Evolutionary conservation across 2,888 invertebrate species (phyloP), one percentile per base, ranked within the genome.

Genomic region (Gari tellinella): DNA sequence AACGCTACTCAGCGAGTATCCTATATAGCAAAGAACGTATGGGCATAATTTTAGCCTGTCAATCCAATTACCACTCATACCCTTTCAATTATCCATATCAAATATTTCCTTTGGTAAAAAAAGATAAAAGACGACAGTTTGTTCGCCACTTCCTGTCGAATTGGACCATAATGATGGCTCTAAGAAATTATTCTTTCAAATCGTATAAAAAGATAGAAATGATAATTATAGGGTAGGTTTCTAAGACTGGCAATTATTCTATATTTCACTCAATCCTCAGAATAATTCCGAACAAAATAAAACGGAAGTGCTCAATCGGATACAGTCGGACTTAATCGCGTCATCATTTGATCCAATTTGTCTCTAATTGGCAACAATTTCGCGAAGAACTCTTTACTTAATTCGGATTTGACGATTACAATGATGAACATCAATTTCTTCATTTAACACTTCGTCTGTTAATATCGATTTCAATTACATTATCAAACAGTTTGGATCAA

Each of bases 121-220:
- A 57, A 40, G 52, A 23, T 31, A 41, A 31, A 62, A 52, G 38
- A 46, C 64, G 37, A 46, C 46, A 64, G 26, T 64, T 64, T 45
- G 46, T 53, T 40, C 62, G 51, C 63, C 56, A 68, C 67, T 76
- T 72, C 72, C 72, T 76, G 76, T 61, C 76, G 64, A 67, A 76
- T 76, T 76, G 60, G 41, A 37, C 15, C 38, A 15, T 67, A 76
- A 76, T 76, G 67, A 67, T 51, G 48, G 63, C 57, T 52, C 56
- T 67, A 64, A 72, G 61, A 57, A 60, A 76, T 76, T 72, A 72
- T 63, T 56, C 66, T 56, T 51, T 76, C 76, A 67, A 58, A 41
- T 67, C 76, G 56, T 23, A 76, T 72, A 76, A 72, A 72, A 61
- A 49, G 67, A 53, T 46, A 61, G 65, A 70, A 74, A 73, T 70